Evolutionary conservation across 2,888 invertebrate species (phyloP).

Genomic region (Ormyrus thymus): DNA sequence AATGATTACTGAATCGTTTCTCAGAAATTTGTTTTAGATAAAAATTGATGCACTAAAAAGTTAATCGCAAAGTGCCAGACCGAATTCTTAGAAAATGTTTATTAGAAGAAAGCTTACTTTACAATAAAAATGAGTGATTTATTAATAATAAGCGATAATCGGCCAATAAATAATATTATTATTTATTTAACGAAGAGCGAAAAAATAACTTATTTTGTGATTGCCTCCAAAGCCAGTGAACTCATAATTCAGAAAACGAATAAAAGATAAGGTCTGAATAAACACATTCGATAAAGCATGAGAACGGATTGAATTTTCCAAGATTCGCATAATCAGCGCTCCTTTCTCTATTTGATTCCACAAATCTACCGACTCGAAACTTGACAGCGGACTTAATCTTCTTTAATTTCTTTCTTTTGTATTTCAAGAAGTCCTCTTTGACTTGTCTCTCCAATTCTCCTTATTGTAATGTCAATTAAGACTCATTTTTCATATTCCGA

Average conservation of each 20-base stretch:
- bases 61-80: too few relatives aligned
- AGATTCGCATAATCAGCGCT: conserved; percentile 47
- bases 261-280: conserved; percentile 17
- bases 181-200: not conserved
- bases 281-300: conserved; percentile 38
- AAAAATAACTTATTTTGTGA: conserved; percentile 10
- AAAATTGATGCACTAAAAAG: too few relatives aligned
- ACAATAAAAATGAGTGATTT: too few relatives aligned
- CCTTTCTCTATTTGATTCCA: conserved; percentile 26
- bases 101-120: too few relatives aligned
- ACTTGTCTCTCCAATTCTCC: not conserved
- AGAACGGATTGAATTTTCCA: conserved; percentile 57
- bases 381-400: not conserved
- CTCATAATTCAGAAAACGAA: conserved; percentile 34
- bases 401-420: not conserved
- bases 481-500: too few relatives aligned
- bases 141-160: too few relatives aligned
- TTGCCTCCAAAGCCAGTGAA: conserved; percentile 20
- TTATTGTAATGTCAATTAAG: not conserved
- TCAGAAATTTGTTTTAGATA: too few relatives aligned
- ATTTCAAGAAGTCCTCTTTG: not conserved
- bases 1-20: too few relatives aligned
- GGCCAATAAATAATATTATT: too few relatives aligned
- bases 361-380: conserved; percentile 14
- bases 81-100: too few relatives aligned